These are phyloP conservation scores for Nipponacmea schrenckii DNA, from an alignment of 2,888 invertebrate genomes.

Conservation along the genomic window DNA sequence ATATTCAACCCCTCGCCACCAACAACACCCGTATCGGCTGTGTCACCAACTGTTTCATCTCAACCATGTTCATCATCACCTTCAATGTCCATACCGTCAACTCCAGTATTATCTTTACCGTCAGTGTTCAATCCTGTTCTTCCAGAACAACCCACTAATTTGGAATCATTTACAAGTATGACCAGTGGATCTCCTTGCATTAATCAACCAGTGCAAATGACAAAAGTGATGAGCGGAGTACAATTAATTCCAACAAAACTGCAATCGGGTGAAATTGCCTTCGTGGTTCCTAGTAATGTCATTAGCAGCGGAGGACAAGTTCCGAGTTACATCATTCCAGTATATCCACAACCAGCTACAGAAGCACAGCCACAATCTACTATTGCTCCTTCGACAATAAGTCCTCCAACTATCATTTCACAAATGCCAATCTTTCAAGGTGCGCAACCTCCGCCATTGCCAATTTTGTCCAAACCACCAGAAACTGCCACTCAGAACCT, in stretches of 20 bases:
- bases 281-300: conserved; percentile 43
- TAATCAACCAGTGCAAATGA: not conserved
- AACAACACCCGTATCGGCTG: conserved; percentile 13
- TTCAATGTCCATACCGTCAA: not conserved
- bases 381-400: too few relatives aligned
- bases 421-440: too few relatives aligned
- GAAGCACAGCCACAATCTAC: too few relatives aligned
- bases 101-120: not conserved
- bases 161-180: not conserved
- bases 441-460: too few relatives aligned
- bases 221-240: conserved; percentile 31
- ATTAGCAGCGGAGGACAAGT: conserved; percentile 16
- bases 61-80: not conserved
- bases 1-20: conserved; percentile 18
- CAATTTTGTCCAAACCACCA: too few relatives aligned
- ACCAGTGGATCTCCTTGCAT: not conserved
- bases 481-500: too few relatives aligned
- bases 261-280: conserved; percentile 43
- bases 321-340: conserved; percentile 40
- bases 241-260: conserved; percentile 44
- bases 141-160: not conserved
- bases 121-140: not conserved
- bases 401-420: too few relatives aligned
- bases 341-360: conserved; percentile 15
- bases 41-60: not conserved